phyloP scores from a whole-genome alignment of 2,888 invertebrate species.

The Xanthia icteritia region DNA sequence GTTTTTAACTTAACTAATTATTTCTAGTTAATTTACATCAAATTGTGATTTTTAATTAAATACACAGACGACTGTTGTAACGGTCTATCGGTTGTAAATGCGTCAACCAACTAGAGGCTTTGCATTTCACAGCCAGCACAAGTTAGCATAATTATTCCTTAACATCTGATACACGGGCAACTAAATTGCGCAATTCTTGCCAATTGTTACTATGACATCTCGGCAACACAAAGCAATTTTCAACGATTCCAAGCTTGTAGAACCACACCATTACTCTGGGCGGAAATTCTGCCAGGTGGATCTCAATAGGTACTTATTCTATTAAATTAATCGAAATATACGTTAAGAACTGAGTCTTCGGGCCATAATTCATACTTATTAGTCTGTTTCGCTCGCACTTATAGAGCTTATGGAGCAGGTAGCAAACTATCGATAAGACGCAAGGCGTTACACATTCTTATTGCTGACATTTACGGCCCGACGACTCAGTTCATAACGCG shows the following conservation, averaged over 20 bases:
- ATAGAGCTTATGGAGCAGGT: no score
- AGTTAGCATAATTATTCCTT: not conserved
- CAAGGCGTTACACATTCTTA: no score
- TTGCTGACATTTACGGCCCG: no score
- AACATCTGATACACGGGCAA: not conserved
- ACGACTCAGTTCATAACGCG: no score
- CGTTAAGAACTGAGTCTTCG: no score
- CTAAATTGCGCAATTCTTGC: not conserved
- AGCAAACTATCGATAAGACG: no score
- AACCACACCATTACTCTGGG: not conserved
- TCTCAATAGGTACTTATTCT: not conserved
- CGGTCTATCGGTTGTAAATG: not conserved
- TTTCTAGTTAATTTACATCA: not conserved
- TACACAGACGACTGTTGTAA: not conserved
- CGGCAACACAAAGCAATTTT: not conserved
- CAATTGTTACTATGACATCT: not conserved
- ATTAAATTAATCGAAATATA: not conserved
- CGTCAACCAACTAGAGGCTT: not conserved
- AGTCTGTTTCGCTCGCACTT: no score
- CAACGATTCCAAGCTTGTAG: not conserved
- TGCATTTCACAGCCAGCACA: slow-evolving; percentile 16
- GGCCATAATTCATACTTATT: no score
- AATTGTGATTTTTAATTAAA: slow-evolving; percentile 8
- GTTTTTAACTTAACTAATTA: not conserved
- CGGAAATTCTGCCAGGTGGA: not conserved